phyloP scores from a whole-genome alignment of 2,797 vertebrate species.

The Rhincodon typus region DNA sequence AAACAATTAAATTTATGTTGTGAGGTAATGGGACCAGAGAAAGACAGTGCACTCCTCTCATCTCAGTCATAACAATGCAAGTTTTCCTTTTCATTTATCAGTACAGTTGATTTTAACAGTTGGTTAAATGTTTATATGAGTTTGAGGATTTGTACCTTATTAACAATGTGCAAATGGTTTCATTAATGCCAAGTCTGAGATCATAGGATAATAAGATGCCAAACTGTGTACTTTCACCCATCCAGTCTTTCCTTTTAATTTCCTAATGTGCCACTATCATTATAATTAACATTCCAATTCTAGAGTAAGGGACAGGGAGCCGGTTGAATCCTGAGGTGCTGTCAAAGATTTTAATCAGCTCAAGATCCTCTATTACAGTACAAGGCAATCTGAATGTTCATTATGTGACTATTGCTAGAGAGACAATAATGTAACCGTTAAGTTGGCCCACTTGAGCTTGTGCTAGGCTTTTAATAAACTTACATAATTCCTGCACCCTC shows the following conservation, averaged over 20 bases:
- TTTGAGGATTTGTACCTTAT: background rate
- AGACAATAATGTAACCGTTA: slow-evolving; percentile 24
- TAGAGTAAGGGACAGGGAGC: background rate
- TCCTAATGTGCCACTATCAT: background rate
- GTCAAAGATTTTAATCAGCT: slow-evolving; percentile 26
- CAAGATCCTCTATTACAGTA: slow-evolving; percentile 15
- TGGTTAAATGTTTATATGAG: background rate
- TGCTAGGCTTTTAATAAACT: slow-evolving; percentile 20
- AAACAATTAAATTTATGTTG: too few relatives aligned
- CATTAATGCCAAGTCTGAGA: background rate
- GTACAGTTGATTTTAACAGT: too few relatives aligned
- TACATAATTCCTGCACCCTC: background rate
- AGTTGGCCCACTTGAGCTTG: slow-evolving; percentile 26
- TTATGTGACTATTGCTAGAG: slow-evolving; percentile 16
- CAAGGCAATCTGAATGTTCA: slow-evolving; percentile 16
- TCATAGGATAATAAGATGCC: background rate
- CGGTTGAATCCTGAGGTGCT: slow-evolving; percentile 22
- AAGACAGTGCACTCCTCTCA: too few relatives aligned
- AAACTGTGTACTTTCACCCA: background rate
- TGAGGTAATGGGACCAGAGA: too few relatives aligned
- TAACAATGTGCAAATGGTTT: background rate
- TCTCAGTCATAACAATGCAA: too few relatives aligned
- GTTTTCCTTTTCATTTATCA: too few relatives aligned
- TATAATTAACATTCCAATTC: slow-evolving; percentile 25
- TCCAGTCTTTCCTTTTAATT: slow-evolving; percentile 24